Evolutionary conservation across 2,113 vertebrate species (phyloP).

Genomic region (Rhea americana): DNA sequence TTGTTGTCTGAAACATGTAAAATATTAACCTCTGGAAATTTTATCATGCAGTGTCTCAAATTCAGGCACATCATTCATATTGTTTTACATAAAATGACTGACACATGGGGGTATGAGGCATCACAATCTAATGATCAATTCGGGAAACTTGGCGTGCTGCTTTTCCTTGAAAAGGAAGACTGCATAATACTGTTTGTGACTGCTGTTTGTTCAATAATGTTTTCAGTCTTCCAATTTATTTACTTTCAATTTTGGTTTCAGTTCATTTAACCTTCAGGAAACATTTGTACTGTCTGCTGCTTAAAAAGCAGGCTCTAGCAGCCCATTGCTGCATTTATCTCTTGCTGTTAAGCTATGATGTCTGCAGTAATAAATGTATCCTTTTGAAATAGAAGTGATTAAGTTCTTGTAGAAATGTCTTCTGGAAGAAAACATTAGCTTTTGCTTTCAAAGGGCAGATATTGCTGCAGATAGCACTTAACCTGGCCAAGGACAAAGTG

Average conservation of each 20-base stretch:
- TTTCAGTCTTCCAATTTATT: conserved; percentile 60
- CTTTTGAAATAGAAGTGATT: conserved; percentile 51
- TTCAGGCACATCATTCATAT: neutral
- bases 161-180: neutral
- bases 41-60: neutral
- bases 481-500: conserved; percentile 57
- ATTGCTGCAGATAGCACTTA: conserved; percentile 22
- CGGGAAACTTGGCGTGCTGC: neutral
- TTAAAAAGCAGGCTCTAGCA: conserved; percentile 26
- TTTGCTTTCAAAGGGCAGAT: conserved; percentile 53
- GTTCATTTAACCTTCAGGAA: conserved; percentile 70
- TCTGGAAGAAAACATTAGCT: conserved; percentile 62
- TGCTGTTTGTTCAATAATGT: conserved; percentile 43
- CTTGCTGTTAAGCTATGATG: conserved; percentile 8
- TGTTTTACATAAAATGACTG: neutral
- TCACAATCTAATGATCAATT: neutral
- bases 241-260: conserved; percentile 65
- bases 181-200: neutral
- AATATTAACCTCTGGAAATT: neutral
- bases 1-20: neutral
- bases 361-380: conserved; percentile 62
- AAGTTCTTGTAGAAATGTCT: conserved; percentile 56
- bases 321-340: conserved; percentile 55
- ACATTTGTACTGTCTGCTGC: conserved; percentile 26
- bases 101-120: neutral